phyloP scores from a whole-genome alignment of 2,113 vertebrate species.

The Mus pahari region DNA sequence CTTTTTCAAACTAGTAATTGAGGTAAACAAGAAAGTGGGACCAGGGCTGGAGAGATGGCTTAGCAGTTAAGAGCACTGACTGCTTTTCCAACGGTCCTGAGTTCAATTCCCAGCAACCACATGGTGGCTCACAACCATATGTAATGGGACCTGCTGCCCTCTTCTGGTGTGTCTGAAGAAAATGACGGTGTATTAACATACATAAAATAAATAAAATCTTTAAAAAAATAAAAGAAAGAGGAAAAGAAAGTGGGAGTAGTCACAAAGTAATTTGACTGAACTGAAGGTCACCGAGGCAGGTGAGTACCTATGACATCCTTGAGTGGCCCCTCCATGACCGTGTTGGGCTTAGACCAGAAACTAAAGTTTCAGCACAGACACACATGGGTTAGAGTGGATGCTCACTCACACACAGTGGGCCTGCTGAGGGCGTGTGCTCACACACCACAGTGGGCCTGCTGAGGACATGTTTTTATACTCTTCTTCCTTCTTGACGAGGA shows the following conservation, averaged over 20 bases:
- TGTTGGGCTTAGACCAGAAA: background rate
- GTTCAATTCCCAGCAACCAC: too few species aligned
- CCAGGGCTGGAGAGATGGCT: too few species aligned
- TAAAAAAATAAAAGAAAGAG: too few species aligned
- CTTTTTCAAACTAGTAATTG: background rate
- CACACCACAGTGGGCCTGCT: background rate
- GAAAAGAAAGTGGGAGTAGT: background rate
- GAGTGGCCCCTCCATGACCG: background rate
- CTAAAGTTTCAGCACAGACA: background rate
- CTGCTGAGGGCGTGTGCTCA: background rate
- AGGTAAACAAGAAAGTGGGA: too few species aligned
- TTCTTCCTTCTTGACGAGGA: background rate
- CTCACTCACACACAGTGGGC: background rate
- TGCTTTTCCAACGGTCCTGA: too few species aligned
- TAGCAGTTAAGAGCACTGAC: too few species aligned
- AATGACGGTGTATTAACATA: too few species aligned
- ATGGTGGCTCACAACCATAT: too few species aligned
- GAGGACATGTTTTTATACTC: background rate
- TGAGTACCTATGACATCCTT: background rate
- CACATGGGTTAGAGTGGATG: background rate
- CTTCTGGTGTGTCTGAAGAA: too few species aligned
- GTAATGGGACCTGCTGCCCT: too few species aligned
- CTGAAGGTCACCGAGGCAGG: background rate
- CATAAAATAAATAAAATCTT: too few species aligned
- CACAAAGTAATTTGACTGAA: background rate